Evolutionary conservation across 1,140 invertebrate genomes (phyloP).

Genomic region (Ostrea edulis): DNA sequence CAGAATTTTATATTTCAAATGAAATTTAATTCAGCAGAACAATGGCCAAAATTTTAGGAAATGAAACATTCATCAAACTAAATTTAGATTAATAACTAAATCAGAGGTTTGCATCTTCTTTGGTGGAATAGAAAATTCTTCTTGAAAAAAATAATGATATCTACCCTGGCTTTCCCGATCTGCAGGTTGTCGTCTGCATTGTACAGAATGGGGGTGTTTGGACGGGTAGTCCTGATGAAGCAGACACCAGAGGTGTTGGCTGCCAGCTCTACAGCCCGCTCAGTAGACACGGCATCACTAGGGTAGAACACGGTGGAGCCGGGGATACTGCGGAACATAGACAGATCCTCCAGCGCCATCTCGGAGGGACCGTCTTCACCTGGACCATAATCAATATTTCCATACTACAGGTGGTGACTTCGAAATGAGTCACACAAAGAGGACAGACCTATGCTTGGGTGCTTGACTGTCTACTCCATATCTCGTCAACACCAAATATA

Average conservation of each 20-base stretch:
- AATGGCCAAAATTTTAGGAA: no score
- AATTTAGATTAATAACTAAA: no score
- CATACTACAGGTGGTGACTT: no score
- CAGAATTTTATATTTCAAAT: no score
- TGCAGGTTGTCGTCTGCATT: slow-evolving; percentile 91
- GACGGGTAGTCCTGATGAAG: slow-evolving; percentile 96
- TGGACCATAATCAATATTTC: slow-evolving; percentile 4
- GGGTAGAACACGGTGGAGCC: slow-evolving; percentile 98
- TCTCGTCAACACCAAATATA: no score
- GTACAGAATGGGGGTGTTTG: slow-evolving; percentile 93
- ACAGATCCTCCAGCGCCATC: slow-evolving; percentile 99
- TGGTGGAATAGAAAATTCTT: no score
- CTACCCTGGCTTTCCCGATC: slow-evolving; percentile 83
- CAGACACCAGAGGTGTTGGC: slow-evolving; percentile 97
- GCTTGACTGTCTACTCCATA: no score
- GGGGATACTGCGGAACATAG: slow-evolving; percentile 96
- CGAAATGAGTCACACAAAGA: no score
- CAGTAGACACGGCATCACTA: slow-evolving; percentile 95
- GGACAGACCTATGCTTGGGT: no score
- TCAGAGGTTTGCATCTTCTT: no score
- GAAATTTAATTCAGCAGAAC: no score
- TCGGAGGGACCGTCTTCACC: slow-evolving; percentile 99
- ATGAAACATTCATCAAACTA: no score
- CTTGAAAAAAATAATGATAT: neutral
- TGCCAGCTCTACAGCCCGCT: slow-evolving; percentile 95